Base-by-base conservation (phyloP, 2,888 invertebrate species). In the Lithophane socia region DNA sequence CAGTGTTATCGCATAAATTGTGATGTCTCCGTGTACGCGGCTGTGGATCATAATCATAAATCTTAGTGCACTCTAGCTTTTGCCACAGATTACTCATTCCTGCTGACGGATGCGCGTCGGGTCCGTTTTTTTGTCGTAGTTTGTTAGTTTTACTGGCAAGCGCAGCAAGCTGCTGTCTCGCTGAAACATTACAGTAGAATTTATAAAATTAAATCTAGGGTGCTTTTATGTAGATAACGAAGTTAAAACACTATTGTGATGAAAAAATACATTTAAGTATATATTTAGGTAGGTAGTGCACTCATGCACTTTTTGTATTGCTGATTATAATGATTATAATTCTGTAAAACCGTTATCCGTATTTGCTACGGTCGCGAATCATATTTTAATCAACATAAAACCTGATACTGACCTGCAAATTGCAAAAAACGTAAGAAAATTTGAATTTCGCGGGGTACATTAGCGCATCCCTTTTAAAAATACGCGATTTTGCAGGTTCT, bases 1-100 rank as follows among this genome's bases (percentile, higher is more conserved):
- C 85, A 88, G 85, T 77, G 84, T 86, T 80, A 86, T 83, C 85
- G 82, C 80, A 88, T 88, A 87, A 86, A 83, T 85, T 87, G 80
- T 83, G 81, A 83, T 79, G 85, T 81, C 79, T 47, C 80, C 81
- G 74, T 77, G 85, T 81, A 79, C 84, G 79, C 83, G 73, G 71
- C 66, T 66, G 73, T 72, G 83, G 72, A 66, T 78, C 69, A 83
- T 85, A 85, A 78, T 69, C 79, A 86, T 87, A 86, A 87, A 87
- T 87, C 86, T 86, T 82, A 69, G 67, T 80, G 80, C 75, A 77
- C 77, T 85, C 77, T 73, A 83, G 73, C 77, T 79, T 56, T 82
- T 76, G 71, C 71, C 73, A 52, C 79, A 79, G 73, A 75, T 83
- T 85, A 82, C 85, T 85, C 82, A 82, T 74, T 73, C 54, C 58